phyloP scores from a whole-genome alignment of 2,113 vertebrate genomes.

The Rynchops niger region DNA sequence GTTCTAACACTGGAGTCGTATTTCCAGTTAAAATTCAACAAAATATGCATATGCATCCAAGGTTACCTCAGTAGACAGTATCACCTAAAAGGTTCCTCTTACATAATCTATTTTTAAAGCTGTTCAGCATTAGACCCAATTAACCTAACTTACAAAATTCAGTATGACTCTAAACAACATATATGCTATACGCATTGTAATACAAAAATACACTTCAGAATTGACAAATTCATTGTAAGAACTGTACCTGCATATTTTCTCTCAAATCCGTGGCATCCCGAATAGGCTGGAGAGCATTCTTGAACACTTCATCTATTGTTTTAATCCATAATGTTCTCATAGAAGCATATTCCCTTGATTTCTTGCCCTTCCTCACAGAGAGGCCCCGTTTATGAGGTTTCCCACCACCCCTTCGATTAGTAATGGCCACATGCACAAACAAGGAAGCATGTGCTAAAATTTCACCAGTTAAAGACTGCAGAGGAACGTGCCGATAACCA shows the following conservation, averaged over 20 bases:
- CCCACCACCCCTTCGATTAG: slow-evolving; percentile 94
- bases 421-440: slow-evolving; percentile 97
- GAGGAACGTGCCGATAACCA: slow-evolving; percentile 91
- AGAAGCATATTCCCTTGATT: slow-evolving; percentile 90
- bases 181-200: not conserved
- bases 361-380: slow-evolving; percentile 93
- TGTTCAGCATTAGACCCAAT: not conserved
- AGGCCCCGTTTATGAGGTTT: slow-evolving; percentile 96
- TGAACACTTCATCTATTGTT: slow-evolving; percentile 93
- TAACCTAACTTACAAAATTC: not conserved
- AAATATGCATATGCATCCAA: not conserved
- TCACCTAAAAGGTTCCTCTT: not conserved
- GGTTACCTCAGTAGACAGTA: not conserved
- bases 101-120: not conserved
- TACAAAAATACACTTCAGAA: not conserved
- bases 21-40: not conserved
- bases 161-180: not conserved
- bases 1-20: not conserved
- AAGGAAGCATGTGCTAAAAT: slow-evolving; percentile 87
- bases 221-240: not conserved
- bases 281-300: slow-evolving; percentile 88
- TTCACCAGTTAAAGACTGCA: slow-evolving; percentile 94
- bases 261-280: slow-evolving; percentile 94
- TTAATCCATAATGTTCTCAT: slow-evolving; percentile 94
- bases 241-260: slow-evolving; percentile 96